Conservation (phyloP, 2,888 invertebrate species). For the Entomobrya proxima region DNA sequence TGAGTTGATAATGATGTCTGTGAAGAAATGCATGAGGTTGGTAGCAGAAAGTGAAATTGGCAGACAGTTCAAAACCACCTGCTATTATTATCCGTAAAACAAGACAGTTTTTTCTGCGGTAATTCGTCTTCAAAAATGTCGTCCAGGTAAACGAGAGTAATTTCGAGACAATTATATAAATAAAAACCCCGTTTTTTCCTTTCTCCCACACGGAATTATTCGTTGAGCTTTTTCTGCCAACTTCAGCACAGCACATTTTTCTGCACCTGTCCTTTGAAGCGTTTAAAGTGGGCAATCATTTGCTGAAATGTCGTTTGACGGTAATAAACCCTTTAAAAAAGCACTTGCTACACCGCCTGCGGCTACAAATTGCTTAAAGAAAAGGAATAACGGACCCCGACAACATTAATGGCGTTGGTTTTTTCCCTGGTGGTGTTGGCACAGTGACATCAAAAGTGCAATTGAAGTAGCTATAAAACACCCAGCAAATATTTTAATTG, state of each 20-base stretch:
- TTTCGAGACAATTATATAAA: neutral
- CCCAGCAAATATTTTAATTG: conserved; percentile 17
- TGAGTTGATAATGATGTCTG: neutral
- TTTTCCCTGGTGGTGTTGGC: neutral
- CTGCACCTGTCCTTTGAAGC: neutral
- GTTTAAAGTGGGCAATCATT: neutral
- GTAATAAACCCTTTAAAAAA: no score
- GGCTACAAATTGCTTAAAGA: neutral
- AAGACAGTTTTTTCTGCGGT: neutral
- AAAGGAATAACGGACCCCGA: neutral
- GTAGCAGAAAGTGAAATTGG: neutral
- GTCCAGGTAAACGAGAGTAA: neutral
- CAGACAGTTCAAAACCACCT: neutral
- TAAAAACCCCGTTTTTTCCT: no score
- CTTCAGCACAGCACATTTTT: neutral
- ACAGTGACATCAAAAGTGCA: conserved; percentile 26
- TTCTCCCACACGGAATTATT: no score
- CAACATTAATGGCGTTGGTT: neutral
- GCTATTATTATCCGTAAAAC: neutral
- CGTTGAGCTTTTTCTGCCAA: no score
- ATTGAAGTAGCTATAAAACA: conserved; percentile 4
- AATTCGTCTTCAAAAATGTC: neutral
- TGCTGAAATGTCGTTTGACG: no score
- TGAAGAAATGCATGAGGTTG: neutral
- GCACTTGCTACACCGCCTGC: neutral